These are phyloP conservation scores for Gortyna flavago DNA, from an alignment of 2,888 invertebrate genomes.

Conservation along the genomic window DNA sequence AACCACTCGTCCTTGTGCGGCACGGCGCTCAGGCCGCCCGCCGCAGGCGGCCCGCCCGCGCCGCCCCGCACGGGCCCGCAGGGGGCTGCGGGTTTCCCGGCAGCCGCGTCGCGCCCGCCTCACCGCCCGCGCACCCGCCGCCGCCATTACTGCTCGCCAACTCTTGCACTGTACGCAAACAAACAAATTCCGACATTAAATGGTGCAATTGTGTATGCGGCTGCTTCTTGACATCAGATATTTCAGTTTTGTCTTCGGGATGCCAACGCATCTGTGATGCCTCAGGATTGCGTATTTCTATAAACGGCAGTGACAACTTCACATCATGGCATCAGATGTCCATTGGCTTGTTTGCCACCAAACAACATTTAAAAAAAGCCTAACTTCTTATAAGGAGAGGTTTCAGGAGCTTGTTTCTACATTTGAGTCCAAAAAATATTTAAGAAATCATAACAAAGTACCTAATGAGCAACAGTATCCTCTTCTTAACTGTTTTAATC, in stretches of 20 bases:
- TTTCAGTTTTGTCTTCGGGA: not conserved
- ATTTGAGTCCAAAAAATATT: not conserved
- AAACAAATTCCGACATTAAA: not conserved
- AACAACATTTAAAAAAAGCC: not conserved
- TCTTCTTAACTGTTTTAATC: not conserved
- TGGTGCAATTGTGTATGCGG: not conserved
- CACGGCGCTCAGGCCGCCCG: conserved; percentile 96
- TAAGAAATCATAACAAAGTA: no score
- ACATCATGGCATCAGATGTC: not conserved
- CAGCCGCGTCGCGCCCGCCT: conserved; percentile 87
- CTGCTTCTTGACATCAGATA: not conserved
- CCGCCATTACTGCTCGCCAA: conserved; percentile 92
- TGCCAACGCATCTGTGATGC: not conserved
- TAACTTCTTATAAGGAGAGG: not conserved
- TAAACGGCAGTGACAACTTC: not conserved
- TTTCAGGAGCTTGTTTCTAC: not conserved
- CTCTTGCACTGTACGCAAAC: conserved; percentile 91
- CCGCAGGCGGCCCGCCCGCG: conserved; percentile 97
- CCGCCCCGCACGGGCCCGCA: conserved; percentile 95
- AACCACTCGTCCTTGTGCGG: conserved; percentile 97
- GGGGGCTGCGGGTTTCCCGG: conserved; percentile 99
- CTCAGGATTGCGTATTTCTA: not conserved
- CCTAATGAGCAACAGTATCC: not conserved
- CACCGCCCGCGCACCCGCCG: conserved; percentile 89
- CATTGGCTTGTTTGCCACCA: not conserved